These are phyloP conservation scores for Trachelipus rathkii DNA, from an alignment of 1,140 invertebrate species.

Conservation along the genomic window DNA sequence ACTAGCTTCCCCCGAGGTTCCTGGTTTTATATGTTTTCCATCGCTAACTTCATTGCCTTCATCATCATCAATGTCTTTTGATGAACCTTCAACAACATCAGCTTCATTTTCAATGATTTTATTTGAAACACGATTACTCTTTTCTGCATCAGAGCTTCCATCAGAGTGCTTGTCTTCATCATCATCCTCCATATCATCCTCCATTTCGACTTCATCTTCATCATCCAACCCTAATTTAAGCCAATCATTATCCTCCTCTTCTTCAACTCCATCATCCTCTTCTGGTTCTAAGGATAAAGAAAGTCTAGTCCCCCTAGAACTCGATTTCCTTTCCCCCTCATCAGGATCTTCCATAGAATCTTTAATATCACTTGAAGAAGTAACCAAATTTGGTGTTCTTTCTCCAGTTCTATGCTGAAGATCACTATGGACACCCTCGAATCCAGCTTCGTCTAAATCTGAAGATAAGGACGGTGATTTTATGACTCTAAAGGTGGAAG, in stretches of 20 bases:
- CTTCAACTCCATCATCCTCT: not conserved
- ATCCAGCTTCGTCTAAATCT: not conserved
- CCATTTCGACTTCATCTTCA: not conserved
- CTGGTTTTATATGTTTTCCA: not conserved
- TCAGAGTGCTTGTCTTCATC: not conserved
- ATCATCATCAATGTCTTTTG: not conserved
- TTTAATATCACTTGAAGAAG: not conserved
- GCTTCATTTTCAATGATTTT: not conserved
- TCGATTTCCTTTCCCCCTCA: not conserved
- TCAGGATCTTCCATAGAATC: not conserved
- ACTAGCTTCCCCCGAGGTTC: not conserved
- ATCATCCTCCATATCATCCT: not conserved
- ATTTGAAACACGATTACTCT: not conserved
- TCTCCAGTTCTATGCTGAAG: not conserved
- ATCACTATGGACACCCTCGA: not conserved
- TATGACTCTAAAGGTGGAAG: not conserved
- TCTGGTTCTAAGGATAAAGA: not conserved
- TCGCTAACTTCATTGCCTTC: not conserved
- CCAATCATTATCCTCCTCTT: not conserved
- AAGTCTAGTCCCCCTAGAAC: not conserved
- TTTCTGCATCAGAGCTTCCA: not conserved
- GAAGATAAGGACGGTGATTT: not conserved
- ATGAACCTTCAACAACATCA: not conserved
- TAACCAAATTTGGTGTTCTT: not conserved
- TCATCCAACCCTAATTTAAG: slow-evolving; percentile 7